These are phyloP conservation scores for Ephydatia muelleri DNA, from an alignment of 37 sponge, comb jelly and placozoan species.

Conservation along the genomic window DNA sequence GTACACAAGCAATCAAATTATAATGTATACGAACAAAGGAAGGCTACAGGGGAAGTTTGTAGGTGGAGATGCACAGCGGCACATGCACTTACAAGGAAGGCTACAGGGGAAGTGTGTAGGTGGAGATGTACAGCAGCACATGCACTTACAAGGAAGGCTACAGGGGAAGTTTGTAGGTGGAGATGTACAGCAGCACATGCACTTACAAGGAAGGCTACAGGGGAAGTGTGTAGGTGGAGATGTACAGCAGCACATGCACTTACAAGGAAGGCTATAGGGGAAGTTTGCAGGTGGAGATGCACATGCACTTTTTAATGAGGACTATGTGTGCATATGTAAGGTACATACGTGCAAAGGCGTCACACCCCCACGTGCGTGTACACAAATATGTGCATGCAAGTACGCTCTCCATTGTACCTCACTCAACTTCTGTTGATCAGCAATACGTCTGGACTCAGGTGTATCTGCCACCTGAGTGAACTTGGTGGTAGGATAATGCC, in stretches of 20 bases:
- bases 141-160: too few species aligned
- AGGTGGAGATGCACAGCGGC: not conserved
- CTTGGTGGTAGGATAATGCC: constrained; percentile 96
- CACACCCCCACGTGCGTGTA: constrained; percentile 12
- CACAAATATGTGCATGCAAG: not conserved
- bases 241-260: too few species aligned
- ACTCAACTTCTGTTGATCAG: constrained; percentile 76
- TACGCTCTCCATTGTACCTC: constrained; percentile 42
- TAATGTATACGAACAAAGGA: not conserved
- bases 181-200: too few species aligned
- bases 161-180: too few species aligned
- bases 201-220: too few species aligned
- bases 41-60: too few species aligned
- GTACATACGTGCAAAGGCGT: constrained; percentile 13
- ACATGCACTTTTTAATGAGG: not conserved
- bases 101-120: too few species aligned
- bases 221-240: too few species aligned
- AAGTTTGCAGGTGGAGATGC: not conserved
- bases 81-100: not conserved
- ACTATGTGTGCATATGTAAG: not conserved
- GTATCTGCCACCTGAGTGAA: constrained; percentile 96
- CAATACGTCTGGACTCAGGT: constrained; percentile 85
- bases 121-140: too few species aligned
- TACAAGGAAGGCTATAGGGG: too few species aligned
- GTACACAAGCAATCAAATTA: not conserved